These are phyloP conservation scores for Nymphalis c-album DNA, from an alignment of 2,888 invertebrate genomes.

Conservation along the genomic window DNA sequence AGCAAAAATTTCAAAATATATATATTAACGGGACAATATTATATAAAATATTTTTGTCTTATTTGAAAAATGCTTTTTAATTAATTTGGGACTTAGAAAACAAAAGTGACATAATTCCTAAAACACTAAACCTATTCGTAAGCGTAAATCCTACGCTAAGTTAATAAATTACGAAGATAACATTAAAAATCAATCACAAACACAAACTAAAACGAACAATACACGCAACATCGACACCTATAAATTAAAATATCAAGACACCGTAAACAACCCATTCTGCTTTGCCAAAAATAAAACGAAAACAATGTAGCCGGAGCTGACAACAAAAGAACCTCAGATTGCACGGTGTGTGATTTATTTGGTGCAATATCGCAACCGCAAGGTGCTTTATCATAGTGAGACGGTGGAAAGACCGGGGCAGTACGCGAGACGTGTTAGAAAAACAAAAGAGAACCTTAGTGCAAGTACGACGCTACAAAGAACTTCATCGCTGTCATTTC, in stretches of 20 bases:
- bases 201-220: neutral
- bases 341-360: conserved; percentile 40
- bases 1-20: no score
- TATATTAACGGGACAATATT: no score
- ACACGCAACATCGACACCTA: conserved; percentile 10
- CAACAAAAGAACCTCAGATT: conserved; percentile 39
- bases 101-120: no score
- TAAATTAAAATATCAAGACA: conserved; percentile 31
- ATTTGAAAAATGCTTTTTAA: no score
- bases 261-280: conserved; percentile 28
- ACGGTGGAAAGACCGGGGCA: conserved; percentile 33
- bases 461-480: conserved; percentile 53
- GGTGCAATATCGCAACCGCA: conserved; percentile 38
- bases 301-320: conserved; percentile 36
- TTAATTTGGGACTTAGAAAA: no score
- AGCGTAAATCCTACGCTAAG: no score
- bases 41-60: no score
- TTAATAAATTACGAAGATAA: no score
- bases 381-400: conserved; percentile 38
- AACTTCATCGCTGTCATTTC: conserved; percentile 67
- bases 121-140: no score
- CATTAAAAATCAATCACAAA: no score
- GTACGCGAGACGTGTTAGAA: conserved; percentile 39
- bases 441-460: conserved; percentile 37
- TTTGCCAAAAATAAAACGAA: conserved; percentile 34